These are phyloP conservation scores for Trinectes maculatus DNA, from an alignment of 2,113 vertebrate genomes.

Conservation along the genomic window DNA sequence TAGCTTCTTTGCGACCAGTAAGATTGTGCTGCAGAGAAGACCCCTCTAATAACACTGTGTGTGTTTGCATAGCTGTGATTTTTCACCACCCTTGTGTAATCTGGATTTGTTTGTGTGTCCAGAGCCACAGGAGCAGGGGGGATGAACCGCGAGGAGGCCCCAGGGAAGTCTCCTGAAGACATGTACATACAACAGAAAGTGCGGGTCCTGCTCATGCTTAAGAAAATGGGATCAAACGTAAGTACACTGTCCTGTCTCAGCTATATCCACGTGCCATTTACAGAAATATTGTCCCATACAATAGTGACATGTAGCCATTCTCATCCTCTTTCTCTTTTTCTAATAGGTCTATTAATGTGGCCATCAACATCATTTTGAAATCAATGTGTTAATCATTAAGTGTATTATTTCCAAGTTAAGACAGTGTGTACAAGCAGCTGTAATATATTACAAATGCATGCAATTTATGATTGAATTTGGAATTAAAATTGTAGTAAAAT, in stretches of 20 bases:
- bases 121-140: slow-evolving; percentile 90
- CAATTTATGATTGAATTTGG: too few species aligned
- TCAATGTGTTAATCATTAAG: too few species aligned
- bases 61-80: slow-evolving; percentile 10
- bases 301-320: too few species aligned
- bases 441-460: too few species aligned
- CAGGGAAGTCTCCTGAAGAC: slow-evolving; percentile 99
- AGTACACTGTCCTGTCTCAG: slow-evolving; percentile 61
- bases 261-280: too few species aligned
- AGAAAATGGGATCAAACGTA: slow-evolving; percentile 99
- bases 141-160: slow-evolving; percentile 98
- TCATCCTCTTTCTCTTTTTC: too few species aligned
- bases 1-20: neutral
- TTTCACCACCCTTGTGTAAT: slow-evolving; percentile 33
- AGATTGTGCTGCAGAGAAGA: neutral
- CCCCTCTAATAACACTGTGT: neutral
- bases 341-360: too few species aligned
- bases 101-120: slow-evolving; percentile 40
- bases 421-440: too few species aligned
- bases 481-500: too few species aligned
- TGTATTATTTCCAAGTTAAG: too few species aligned
- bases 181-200: slow-evolving; percentile 99
- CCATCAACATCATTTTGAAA: too few species aligned
- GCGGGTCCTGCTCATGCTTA: slow-evolving; percentile 97
- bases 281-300: too few species aligned